Conservation (phyloP, 2,888 invertebrate species). For the Brachycybe producta region DNA sequence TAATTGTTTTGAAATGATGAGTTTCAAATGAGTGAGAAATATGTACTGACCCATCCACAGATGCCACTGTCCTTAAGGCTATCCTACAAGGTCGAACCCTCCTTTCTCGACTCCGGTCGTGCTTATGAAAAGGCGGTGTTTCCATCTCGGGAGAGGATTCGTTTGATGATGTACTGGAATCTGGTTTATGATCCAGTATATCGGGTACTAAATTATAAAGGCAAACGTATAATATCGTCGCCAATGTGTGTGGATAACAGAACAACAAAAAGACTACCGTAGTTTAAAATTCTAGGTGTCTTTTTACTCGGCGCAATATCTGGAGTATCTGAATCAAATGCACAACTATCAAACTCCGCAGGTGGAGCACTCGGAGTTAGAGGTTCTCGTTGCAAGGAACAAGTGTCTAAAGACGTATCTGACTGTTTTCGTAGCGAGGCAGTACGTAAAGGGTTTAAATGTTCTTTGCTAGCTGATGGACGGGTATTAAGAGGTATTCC, state of each 20-base stretch:
- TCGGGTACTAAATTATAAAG: constrained; percentile 12
- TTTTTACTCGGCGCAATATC: constrained; percentile 14
- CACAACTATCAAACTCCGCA: constrained; percentile 13
- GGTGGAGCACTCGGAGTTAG: constrained; percentile 16
- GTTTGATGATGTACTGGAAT: constrained; percentile 14
- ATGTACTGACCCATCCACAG: not conserved
- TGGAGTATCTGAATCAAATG: constrained; percentile 12
- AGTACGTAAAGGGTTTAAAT: constrained; percentile 13
- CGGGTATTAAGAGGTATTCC: constrained; percentile 13
- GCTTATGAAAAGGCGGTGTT: not conserved
- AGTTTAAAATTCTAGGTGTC: constrained; percentile 11
- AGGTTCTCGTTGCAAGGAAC: constrained; percentile 1
- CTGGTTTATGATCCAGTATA: constrained; percentile 15
- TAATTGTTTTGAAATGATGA: not conserved
- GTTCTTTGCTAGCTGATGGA: constrained; percentile 15
- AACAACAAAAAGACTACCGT: constrained; percentile 10
- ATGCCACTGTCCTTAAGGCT: not conserved
- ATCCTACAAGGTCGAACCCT: not conserved
- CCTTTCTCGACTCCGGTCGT: not conserved
- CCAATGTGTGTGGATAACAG: not conserved
- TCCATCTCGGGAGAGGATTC: constrained; percentile 12
- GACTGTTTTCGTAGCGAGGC: constrained; percentile 11
- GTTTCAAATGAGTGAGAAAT: not conserved
- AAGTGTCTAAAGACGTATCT: not conserved
- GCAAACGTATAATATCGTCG: not conserved